Conservation (phyloP, 2,888 invertebrate genomes). For the Heliconius sara region DNA sequence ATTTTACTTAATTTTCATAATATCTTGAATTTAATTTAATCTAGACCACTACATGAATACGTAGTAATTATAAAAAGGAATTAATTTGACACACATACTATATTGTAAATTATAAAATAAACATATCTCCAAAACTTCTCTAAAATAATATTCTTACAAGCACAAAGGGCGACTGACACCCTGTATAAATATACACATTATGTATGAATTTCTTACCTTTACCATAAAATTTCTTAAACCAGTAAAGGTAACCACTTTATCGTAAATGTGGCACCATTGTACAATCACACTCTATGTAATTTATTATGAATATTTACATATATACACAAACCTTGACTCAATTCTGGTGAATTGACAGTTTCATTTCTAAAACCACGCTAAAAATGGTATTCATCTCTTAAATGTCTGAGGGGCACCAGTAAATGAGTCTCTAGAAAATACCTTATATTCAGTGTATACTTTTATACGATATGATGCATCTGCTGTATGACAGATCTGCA, state of each 20-base stretch:
- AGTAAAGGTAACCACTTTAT: background rate
- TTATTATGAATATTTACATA: constrained; percentile 10
- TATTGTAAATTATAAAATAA: too few species aligned
- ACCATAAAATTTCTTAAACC: background rate
- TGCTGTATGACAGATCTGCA: background rate
- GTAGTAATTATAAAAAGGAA: too few species aligned
- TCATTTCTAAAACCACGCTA: constrained; percentile 38
- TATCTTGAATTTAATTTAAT: too few species aligned
- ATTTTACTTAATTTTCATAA: too few species aligned
- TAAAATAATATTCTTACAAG: too few species aligned
- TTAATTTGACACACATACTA: too few species aligned
- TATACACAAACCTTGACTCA: constrained; percentile 38
- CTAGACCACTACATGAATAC: too few species aligned
- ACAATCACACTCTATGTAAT: background rate
- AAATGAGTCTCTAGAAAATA: constrained; percentile 37
- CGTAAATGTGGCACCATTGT: background rate
- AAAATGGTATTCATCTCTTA: constrained; percentile 42
- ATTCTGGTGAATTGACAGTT: constrained; percentile 41
- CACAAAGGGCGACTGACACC: too few species aligned
- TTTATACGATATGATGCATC: background rate
- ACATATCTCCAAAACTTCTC: too few species aligned
- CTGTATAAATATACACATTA: too few species aligned
- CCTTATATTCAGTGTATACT: constrained; percentile 15
- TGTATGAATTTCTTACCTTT: too few species aligned
- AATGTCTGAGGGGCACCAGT: constrained; percentile 41